phyloP scores from a whole-genome alignment of 2,113 vertebrate species.

The Pithys albifrons region DNA sequence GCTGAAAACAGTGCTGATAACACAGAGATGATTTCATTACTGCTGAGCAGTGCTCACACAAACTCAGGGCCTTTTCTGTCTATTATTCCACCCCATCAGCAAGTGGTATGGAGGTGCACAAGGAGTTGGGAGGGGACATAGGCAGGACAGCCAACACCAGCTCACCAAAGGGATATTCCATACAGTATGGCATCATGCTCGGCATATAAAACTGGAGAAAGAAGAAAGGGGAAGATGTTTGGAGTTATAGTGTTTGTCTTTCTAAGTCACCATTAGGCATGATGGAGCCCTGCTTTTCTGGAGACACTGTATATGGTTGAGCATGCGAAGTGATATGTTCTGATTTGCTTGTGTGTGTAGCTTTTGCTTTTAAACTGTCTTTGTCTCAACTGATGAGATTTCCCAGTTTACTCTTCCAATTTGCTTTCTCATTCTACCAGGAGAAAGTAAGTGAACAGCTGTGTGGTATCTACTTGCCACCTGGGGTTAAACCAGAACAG shows the following conservation, averaged over 20 bases:
- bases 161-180: neutral
- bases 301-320: neutral
- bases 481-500: neutral
- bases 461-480: neutral
- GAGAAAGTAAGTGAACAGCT: neutral
- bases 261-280: neutral
- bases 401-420: neutral
- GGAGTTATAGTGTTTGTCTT: no score
- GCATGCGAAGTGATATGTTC: neutral
- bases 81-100: neutral
- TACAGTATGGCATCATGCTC: no score
- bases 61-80: neutral
- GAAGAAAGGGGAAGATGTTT: no score
- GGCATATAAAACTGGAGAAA: no score
- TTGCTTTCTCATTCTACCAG: neutral
- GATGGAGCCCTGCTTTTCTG: neutral
- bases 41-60: neutral
- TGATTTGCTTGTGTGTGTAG: neutral
- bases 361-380: neutral
- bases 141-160: rapidly evolving
- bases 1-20: neutral
- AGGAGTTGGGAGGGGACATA: neutral
- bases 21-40: neutral
- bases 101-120: neutral
- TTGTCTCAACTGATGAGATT: neutral